phyloP scores from a whole-genome alignment of 2,113 vertebrate genomes.

The Tiliqua scincoides region DNA sequence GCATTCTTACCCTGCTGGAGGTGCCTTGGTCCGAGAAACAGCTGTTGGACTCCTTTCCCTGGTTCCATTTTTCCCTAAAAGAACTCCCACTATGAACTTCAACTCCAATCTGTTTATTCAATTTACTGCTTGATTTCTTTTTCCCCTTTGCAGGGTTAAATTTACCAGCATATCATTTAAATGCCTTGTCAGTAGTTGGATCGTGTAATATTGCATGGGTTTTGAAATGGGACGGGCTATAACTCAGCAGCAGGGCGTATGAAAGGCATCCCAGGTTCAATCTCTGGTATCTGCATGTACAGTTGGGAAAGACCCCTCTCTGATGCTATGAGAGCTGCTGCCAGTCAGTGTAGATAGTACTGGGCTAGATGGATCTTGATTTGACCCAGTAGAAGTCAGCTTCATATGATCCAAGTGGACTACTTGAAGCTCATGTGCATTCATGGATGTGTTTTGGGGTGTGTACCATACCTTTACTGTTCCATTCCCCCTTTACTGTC shows the following conservation, averaged over 20 bases:
- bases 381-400: too few species aligned
- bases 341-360: too few species aligned
- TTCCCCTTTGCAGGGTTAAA: background rate
- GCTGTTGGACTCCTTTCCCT: conserved; percentile 28
- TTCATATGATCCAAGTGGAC: too few species aligned
- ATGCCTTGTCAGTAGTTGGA: background rate
- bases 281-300: too few species aligned
- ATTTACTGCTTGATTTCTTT: conserved; percentile 16
- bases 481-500: background rate
- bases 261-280: too few species aligned
- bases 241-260: too few species aligned
- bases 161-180: background rate
- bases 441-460: background rate
- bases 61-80: conserved; percentile 9
- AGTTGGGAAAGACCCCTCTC: too few species aligned
- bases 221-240: background rate
- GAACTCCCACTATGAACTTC: conserved; percentile 24
- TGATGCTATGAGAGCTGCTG: too few species aligned
- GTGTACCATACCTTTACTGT: background rate
- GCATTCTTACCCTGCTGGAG: conserved; percentile 25
- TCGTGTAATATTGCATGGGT: conserved; percentile 9
- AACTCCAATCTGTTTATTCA: background rate
- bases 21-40: conserved; percentile 6
- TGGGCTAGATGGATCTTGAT: too few species aligned
- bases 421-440: background rate